phyloP scores from a whole-genome alignment of 2,113 vertebrate genomes.

The Actinemys pallida region DNA sequence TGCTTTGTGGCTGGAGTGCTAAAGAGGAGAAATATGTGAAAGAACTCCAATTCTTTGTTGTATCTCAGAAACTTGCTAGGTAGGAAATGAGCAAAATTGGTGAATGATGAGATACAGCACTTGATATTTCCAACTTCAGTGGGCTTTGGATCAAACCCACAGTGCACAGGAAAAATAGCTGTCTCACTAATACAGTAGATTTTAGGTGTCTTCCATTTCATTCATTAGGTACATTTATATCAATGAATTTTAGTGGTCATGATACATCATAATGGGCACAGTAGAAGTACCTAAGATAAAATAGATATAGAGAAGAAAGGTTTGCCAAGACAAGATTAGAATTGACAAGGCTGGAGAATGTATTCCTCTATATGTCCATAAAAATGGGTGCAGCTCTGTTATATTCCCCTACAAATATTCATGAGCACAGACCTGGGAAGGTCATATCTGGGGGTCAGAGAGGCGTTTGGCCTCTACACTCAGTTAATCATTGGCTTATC shows the following conservation, averaged over 20 bases:
- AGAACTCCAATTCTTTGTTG: not conserved
- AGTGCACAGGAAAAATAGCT: not conserved
- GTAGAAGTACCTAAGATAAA: not conserved
- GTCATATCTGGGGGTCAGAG: not conserved
- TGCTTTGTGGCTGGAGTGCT: not conserved
- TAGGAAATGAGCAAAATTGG: not conserved
- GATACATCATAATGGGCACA: not conserved
- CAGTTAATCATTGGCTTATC: not conserved
- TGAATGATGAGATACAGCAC: not conserved
- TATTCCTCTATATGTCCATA: not conserved
- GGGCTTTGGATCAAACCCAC: not conserved
- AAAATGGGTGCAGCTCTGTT: not conserved
- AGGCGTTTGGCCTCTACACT: not conserved
- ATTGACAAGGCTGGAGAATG: not conserved
- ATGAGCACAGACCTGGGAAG: too few relatives aligned
- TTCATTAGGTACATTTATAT: not conserved
- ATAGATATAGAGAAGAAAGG: not conserved
- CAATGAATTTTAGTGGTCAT: not conserved
- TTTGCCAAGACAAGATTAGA: not conserved
- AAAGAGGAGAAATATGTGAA: not conserved
- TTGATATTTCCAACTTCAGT: not conserved
- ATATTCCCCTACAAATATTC: not conserved
- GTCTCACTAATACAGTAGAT: not conserved
- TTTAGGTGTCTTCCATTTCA: not conserved
- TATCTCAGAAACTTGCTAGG: not conserved